Base-by-base conservation (phyloP, 2,113 vertebrate genomes). In the Xenus cinereus region DNA sequence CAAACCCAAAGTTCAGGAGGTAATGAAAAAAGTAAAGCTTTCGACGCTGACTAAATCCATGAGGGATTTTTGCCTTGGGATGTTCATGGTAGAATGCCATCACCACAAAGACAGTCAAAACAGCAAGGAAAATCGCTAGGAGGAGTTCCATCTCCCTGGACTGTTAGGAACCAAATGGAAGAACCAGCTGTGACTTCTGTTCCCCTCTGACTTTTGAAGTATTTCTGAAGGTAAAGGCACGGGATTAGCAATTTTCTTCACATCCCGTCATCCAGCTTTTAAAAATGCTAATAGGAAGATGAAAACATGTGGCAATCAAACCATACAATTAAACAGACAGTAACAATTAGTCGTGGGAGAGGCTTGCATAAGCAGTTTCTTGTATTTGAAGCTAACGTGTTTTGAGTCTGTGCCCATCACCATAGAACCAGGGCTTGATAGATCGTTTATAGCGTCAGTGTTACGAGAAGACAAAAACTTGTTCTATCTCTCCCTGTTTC, bases 11-110 rank as follows among this genome's bases (percentile, higher is more conserved):
- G 62, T 94, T 96, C 14, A 79, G 0, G 12, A 14, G 0, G 13
- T 95, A 33, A 76, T 96, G 96, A n/a, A 89, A 5, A 73, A 12
- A 0, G 14, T 68, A 79, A 78, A 97, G 56, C 76, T 94, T 97
- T 45, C 5, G 43, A 24, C 27, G 57, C 73, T 96, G 51, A 37
- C 53, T 84, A 37, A 96, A 26, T 91, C 15, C 96, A 18, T 6
- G 93, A 60, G 97, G 97, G 68, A 97, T 90, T 41, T 94, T 59
- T 87, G 60, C 86, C 53, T 43, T 90, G 39, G 86, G 53, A 16
- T 96, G 92, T 53, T 96, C 86, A 5, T 84, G 87, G 20, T 96
- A 95, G 74, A 96, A 95, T 73, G 73, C 35, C 8, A 64, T 60
- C 72, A 77, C 94, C 88, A 96, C 92, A 15, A 94, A 14, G 27